Base-by-base conservation (phyloP, 2,113 vertebrate genomes). In the Pygoscelis adeliae region DNA sequence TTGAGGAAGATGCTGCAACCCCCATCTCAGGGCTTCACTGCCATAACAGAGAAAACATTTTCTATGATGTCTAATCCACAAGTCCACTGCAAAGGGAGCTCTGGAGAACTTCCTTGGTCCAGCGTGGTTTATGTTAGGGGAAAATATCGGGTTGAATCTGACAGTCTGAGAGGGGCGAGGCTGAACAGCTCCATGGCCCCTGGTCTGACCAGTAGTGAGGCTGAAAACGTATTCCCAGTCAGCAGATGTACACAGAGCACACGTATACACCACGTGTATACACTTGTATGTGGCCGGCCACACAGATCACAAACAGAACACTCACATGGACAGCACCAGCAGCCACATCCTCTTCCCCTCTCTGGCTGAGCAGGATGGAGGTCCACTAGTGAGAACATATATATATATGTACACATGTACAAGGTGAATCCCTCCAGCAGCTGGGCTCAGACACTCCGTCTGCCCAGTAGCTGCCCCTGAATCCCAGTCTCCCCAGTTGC, bases 251-350 rank as follows among this genome's bases (percentile, higher is more conserved):
- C 0, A 1, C 17, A 50, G 30, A 61, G 32, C 29, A 23, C 19
- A 14, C 0, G 0, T 8, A 5, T 13, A 21, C 11, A 38, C 32
- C 15, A 5, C 1, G 2, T n/a, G 11, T 44, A 8, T 8, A 38
- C 6, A 5, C 34, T 1, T 14, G 22, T 29, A 13, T 0, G 0
- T 55, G 59, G 72, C n/a, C 5, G 3, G 32, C 49, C 21, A 10
- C 25, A 34, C 12, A 44, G 59, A 17, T 49, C 44, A 36, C 26
- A 62, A 73, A 14, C 32, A 44, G 47, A 30, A 19, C 16, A 5
- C 36, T 81, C 18, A 4, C 34, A 66, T 21, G 16, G 25, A 8
- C 22, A 44, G 23, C 62, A 18, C 21, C 58, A 63, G 36, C 34
- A 81, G 47, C 32, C 15, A 44, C 19, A 26, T 49, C n/a, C 26